Conservation (phyloP, 1,140 invertebrate species). For the Riptortus pedestris region DNA sequence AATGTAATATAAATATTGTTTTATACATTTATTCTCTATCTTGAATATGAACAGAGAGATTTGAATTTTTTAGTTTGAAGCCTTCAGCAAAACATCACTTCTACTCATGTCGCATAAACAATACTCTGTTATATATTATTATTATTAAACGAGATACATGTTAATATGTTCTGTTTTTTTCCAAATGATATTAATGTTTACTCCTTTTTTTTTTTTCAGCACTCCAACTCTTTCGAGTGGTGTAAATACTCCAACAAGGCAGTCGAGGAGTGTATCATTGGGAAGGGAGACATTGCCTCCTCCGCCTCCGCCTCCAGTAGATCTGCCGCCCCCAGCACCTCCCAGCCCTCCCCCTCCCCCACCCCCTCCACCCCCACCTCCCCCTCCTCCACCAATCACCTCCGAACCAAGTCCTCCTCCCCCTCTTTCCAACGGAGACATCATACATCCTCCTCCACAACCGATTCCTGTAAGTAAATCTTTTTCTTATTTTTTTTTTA, state of each 20-base stretch:
- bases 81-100: too few relatives aligned
- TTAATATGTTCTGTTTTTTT: too few relatives aligned
- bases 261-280: constrained; percentile 49
- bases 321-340: constrained; percentile 39
- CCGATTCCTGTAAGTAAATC: constrained; percentile 25
- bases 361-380: constrained; percentile 35
- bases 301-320: constrained; percentile 64
- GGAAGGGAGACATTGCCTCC: constrained; percentile 68
- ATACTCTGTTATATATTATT: too few relatives aligned
- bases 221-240: constrained; percentile 55
- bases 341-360: constrained; percentile 26
- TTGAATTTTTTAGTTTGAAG: too few relatives aligned
- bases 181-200: too few relatives aligned
- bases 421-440: constrained; percentile 39
- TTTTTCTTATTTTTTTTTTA: neutral
- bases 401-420: constrained; percentile 53
- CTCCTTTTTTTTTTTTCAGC: constrained; percentile 34
- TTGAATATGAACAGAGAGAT: too few relatives aligned
- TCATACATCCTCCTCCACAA: constrained; percentile 43
- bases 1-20: too few relatives aligned
- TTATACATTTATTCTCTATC: too few relatives aligned
- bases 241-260: constrained; percentile 55
- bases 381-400: constrained; percentile 47
- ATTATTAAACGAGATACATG: too few relatives aligned
- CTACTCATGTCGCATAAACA: too few relatives aligned